Percentiles rank a stretch among this genome's conserved stretches.
phyloP scores from a whole-genome alignment of 1,140 invertebrate species.

The Plodia interpunctella region DNA sequence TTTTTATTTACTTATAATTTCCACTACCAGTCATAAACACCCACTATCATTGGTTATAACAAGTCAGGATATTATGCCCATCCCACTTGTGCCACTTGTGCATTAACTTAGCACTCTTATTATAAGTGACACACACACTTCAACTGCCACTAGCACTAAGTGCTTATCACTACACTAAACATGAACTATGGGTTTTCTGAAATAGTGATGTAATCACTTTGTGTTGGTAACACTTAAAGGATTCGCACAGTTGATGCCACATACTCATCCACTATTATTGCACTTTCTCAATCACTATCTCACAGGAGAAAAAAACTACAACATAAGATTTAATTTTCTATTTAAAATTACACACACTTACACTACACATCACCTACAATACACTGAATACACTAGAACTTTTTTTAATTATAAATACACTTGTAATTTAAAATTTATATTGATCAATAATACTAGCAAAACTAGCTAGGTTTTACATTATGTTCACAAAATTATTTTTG shows the following conservation, averaged over 20 bases:
- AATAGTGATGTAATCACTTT: background rate
- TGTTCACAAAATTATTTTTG: slow-evolving; percentile 41
- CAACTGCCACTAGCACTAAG: slow-evolving; percentile 27
- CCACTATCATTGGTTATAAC: background rate
- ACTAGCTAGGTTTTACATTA: slow-evolving; percentile 40
- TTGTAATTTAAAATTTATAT: slow-evolving; percentile 42
- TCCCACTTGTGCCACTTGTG: background rate
- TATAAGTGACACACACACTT: slow-evolving; percentile 14
- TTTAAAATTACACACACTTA: slow-evolving; percentile 62
- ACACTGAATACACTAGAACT: slow-evolving; percentile 68
- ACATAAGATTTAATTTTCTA: slow-evolving; percentile 64
- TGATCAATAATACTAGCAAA: slow-evolving; percentile 43
- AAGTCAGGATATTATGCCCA: background rate
- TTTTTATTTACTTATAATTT: too few relatives aligned
- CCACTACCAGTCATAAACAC: too few relatives aligned
- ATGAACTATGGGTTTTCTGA: background rate
- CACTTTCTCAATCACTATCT: slow-evolving; percentile 20
- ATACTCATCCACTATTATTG: background rate
- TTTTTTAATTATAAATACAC: slow-evolving; percentile 28
- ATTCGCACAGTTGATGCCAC: background rate
- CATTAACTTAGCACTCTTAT: slow-evolving; percentile 12
- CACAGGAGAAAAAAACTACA: slow-evolving; percentile 74
- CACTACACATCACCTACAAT: slow-evolving; percentile 72
- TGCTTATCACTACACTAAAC: slow-evolving; percentile 25
- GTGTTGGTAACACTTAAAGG: background rate